phyloP scores from a whole-genome alignment of 2,113 vertebrate species.

The Paracanthobrama guichenoti region DNA sequence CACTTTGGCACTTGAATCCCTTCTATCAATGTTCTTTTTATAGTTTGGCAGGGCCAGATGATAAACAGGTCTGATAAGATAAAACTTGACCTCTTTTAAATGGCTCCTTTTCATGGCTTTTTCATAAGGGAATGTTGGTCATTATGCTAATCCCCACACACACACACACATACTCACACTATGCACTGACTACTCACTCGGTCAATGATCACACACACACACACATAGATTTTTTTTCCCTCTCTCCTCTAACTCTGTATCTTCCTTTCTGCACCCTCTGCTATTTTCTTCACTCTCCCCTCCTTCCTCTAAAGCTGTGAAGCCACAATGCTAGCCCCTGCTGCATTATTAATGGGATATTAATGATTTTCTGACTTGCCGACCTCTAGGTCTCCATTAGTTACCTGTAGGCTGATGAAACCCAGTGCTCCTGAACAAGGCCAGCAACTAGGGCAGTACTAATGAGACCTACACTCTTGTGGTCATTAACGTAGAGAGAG shows the following conservation, averaged over 20 bases:
- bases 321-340: conserved; percentile 39
- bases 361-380: conserved; percentile 70
- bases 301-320: conserved; percentile 35
- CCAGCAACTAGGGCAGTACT: conserved; percentile 51
- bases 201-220: background rate
- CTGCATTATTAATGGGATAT: conserved; percentile 68
- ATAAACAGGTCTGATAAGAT: conserved; percentile 4
- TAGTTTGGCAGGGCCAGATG: background rate
- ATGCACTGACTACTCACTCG: background rate
- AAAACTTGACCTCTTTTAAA: background rate
- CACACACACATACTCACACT: background rate
- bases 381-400: conserved; percentile 66
- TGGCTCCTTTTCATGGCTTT: background rate
- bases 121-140: background rate
- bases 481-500: conserved; percentile 55
- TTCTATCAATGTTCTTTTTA: background rate
- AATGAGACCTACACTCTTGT: conserved; percentile 60
- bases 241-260: conserved; percentile 18
- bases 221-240: background rate
- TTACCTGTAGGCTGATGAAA: conserved; percentile 63
- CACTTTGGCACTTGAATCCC: background rate
- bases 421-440: conserved; percentile 52
- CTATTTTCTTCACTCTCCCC: conserved; percentile 33
- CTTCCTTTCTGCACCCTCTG: conserved; percentile 13
- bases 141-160: background rate